These are phyloP conservation scores for Polyodon spathula DNA, from an alignment of 2,113 vertebrate genomes.

Conservation along the genomic window DNA sequence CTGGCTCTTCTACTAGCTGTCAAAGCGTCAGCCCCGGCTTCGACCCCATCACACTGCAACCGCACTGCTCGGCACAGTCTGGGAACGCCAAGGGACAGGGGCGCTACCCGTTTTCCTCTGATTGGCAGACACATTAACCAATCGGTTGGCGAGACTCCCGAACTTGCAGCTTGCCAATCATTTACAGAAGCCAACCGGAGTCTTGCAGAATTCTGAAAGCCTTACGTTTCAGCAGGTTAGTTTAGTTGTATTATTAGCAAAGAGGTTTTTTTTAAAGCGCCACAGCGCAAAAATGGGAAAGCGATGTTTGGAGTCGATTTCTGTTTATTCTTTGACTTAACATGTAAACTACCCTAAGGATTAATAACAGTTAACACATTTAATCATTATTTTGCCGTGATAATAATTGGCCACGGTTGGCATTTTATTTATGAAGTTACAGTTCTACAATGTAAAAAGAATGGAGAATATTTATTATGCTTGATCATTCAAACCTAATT, in stretches of 20 bases:
- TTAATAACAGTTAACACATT: too few relatives aligned
- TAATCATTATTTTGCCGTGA: too few relatives aligned
- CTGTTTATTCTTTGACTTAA: neutral
- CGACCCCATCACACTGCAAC: conserved; percentile 74
- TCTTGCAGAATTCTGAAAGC: neutral
- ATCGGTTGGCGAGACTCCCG: conserved; percentile 31
- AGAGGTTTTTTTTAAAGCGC: conserved; percentile 14
- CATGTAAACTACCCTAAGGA: too few relatives aligned
- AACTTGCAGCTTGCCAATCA: conserved; percentile 18
- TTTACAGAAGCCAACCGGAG: conserved; percentile 13
- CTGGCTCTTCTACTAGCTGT: conserved; percentile 70
- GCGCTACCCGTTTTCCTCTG: conserved; percentile 35
- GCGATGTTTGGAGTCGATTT: neutral
- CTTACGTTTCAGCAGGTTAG: conserved; percentile 4
- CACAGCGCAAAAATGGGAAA: neutral
- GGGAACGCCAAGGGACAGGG: conserved; percentile 50
- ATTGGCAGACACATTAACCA: conserved; percentile 37
- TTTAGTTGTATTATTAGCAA: neutral
- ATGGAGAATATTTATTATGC: too few relatives aligned
- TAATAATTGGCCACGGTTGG: too few relatives aligned
- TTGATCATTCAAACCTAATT: too few relatives aligned
- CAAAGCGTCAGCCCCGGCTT: conserved; percentile 71
- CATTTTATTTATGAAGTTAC: too few relatives aligned
- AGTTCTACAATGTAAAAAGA: too few relatives aligned
- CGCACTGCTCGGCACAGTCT: conserved; percentile 72